Percentiles rank a stretch among this genome's conserved stretches.
Conservation (phyloP, 2,797 vertebrate species). For the Macropodus opercularis region DNA sequence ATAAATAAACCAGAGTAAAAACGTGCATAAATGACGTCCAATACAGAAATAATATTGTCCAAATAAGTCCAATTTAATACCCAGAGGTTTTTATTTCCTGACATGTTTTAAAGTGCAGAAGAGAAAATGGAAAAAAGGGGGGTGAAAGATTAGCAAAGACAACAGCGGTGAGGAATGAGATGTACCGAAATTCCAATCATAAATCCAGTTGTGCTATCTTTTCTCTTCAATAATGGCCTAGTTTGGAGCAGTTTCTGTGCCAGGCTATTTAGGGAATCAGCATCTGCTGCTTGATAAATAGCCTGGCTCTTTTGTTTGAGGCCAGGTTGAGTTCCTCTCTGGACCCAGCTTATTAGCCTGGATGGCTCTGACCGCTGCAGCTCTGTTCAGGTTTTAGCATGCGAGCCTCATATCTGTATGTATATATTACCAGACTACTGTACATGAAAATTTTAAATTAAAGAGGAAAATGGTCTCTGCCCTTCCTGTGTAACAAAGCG, state of each 20-base stretch:
- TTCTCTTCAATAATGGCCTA: conserved; percentile 81
- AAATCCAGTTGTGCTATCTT: conserved; percentile 71
- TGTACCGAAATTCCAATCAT: conserved; percentile 62
- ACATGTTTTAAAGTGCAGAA: conserved; percentile 17
- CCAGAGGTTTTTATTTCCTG: conserved; percentile 12
- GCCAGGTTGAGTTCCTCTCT: conserved; percentile 79
- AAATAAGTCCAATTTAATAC: conserved; percentile 52
- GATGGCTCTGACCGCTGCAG: conserved; percentile 53
- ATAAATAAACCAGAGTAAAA: conserved; percentile 71
- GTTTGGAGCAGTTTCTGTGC: conserved; percentile 84
- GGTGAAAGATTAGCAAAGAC: conserved; percentile 28
- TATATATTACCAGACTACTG: neutral
- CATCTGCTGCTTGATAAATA: conserved; percentile 86
- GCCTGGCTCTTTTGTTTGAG: conserved; percentile 82
- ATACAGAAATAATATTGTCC: conserved; percentile 60
- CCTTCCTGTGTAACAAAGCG: conserved; percentile 2
- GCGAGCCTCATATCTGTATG: conserved; percentile 27
- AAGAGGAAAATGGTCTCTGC: neutral
- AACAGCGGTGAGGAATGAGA: conserved; percentile 42
- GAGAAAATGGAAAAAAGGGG: conserved; percentile 27
- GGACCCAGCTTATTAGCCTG: conserved; percentile 65
- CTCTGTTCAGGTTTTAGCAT: conserved; percentile 28
- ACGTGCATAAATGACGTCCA: conserved; percentile 61
- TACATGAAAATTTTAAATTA: conserved; percentile 7
- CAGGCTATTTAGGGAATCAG: conserved; percentile 85